These are phyloP conservation scores for Trichoplusia ni DNA, from an alignment of 1,140 invertebrate species.

Conservation along the genomic window DNA sequence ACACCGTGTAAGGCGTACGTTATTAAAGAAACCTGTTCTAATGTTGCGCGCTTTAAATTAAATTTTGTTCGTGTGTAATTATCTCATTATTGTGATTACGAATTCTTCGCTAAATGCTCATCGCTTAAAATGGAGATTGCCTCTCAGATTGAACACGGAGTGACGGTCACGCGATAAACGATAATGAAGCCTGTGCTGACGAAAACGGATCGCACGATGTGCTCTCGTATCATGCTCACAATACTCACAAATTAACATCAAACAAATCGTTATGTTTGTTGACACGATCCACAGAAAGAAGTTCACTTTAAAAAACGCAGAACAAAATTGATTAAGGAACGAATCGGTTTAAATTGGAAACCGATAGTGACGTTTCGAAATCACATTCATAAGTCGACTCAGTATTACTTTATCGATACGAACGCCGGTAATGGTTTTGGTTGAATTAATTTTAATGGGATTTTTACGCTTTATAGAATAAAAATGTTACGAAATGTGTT, in stretches of 20 bases:
- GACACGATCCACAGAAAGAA: slow-evolving; percentile 61
- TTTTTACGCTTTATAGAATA: slow-evolving; percentile 79
- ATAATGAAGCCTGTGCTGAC: slow-evolving; percentile 48
- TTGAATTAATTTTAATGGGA: slow-evolving; percentile 81
- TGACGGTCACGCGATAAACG: slow-evolving; percentile 52
- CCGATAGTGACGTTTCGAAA: slow-evolving; percentile 80
- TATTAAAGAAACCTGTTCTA: slow-evolving; percentile 82
- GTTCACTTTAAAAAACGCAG: slow-evolving; percentile 69
- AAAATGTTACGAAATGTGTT: slow-evolving; percentile 77
- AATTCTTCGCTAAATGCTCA: slow-evolving; percentile 78
- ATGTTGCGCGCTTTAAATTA: slow-evolving; percentile 81
- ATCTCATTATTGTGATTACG: slow-evolving; percentile 81
- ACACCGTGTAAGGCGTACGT: slow-evolving; percentile 80
- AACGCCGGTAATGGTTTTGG: slow-evolving; percentile 76
- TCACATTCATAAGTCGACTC: slow-evolving; percentile 78
- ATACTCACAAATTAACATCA: slow-evolving; percentile 57
- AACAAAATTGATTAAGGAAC: slow-evolving; percentile 80
- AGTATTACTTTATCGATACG: slow-evolving; percentile 79
- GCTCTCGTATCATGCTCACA: slow-evolving; percentile 35
- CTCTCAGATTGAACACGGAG: slow-evolving; percentile 50
- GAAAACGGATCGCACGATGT: slow-evolving; percentile 27
- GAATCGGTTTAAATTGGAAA: slow-evolving; percentile 81
- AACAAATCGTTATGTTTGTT: slow-evolving; percentile 61
- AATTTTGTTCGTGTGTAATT: slow-evolving; percentile 82
- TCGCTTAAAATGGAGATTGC: slow-evolving; percentile 71